These are phyloP conservation scores for Lytechinus variegatus DNA, from an alignment of 35 echinoderm and acorn worm genomes.

Conservation along the genomic window DNA sequence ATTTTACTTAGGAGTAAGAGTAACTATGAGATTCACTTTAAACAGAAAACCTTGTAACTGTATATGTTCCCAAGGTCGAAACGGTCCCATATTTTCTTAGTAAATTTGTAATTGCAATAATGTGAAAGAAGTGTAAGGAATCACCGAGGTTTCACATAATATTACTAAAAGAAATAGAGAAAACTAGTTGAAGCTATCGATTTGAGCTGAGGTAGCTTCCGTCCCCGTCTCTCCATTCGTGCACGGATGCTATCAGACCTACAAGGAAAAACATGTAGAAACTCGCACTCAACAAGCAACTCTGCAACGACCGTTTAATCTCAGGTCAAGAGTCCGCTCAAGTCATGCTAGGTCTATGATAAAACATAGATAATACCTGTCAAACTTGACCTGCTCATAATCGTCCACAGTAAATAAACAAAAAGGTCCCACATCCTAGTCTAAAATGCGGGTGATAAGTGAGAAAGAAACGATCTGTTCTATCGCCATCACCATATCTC, in stretches of 20 bases:
- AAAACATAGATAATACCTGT: background rate
- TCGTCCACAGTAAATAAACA: constrained; percentile 7
- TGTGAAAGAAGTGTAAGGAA: too few species aligned
- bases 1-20: too few species aligned
- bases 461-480: background rate
- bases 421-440: background rate
- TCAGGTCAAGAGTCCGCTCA: background rate
- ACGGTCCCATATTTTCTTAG: too few species aligned
- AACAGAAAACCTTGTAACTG: too few species aligned
- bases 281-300: background rate
- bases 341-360: background rate
- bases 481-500: background rate
- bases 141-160: too few species aligned
- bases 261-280: background rate
- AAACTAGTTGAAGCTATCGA: background rate
- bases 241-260: background rate
- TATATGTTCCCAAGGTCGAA: too few species aligned
- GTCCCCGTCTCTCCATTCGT: background rate
- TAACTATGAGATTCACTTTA: too few species aligned
- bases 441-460: background rate
- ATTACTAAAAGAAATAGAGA: background rate
- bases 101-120: too few species aligned
- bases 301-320: background rate
- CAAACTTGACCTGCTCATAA: background rate
- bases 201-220: background rate